Evolutionary conservation across 1,140 invertebrate species (phyloP), one percentile per base, ranked within the genome.

Genomic region (Neodiprion fabricii): DNA sequence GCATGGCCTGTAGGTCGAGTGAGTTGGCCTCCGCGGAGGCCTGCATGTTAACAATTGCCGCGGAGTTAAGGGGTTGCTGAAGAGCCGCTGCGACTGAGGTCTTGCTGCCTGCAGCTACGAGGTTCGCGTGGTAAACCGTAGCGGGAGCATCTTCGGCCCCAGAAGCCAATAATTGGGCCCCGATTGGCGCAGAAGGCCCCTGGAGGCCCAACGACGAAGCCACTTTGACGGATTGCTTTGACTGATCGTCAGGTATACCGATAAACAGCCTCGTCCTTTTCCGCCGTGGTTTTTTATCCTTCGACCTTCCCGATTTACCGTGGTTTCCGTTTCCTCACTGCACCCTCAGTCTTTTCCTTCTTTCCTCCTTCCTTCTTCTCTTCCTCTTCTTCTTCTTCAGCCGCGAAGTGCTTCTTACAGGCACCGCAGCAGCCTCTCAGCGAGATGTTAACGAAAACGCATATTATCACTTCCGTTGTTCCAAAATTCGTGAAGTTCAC

Each of bases 1-100:
- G 95, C 92, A 96, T 94, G 89, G 94, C 92, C 90, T 94, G 93
- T 84, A 94, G 91, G 88, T 93, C 92, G 83, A 91, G 84, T 79
- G 85, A 86, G 81, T 83, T 86, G 85, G 90, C 89, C 88, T 91
- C 91, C 82, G 92, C 91, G 88, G 92, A 91, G 87, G 90, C 89
- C 91, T 94, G 93, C 92, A 94, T 94, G 90, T 92, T 93, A 88
- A 91, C 90, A 85, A 91, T 91, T 88, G 92, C 92, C 80, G 85
- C 84, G 77, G 87, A 83, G 80, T 85, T 85, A 28, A 87, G 83
- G 75, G 86, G 87, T 79, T 87, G 85, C 72, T 88, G 86, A 68
- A 88, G 81, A 70, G 84, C 85, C 82, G 85, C 83, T 74, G 83
- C 83, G 76, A 87, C 84, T 85, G 83, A 82, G 79, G 80, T 82